Conservation (phyloP, 2,113 vertebrate genomes). For the Prunella himalayana region DNA sequence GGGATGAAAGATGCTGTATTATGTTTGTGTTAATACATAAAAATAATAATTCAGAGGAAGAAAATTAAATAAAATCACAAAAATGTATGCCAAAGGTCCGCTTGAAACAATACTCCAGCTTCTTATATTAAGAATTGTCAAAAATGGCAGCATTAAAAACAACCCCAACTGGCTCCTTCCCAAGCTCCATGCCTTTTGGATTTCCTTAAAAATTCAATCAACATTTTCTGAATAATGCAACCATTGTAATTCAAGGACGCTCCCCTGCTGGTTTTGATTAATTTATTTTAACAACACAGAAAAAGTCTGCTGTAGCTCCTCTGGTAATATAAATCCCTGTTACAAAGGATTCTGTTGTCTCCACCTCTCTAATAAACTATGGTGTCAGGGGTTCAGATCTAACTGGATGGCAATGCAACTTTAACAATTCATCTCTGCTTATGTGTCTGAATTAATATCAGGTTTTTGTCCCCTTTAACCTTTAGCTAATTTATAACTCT, state of each 20-base stretch:
- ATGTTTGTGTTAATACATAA: background rate
- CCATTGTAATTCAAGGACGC: slow-evolving; percentile 31
- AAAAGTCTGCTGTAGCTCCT: slow-evolving; percentile 15
- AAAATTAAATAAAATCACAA: background rate
- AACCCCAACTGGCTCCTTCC: background rate
- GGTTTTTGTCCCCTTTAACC: background rate
- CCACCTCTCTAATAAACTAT: background rate
- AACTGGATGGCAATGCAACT: background rate
- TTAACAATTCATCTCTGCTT: background rate
- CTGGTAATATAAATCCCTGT: background rate
- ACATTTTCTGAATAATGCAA: slow-evolving; percentile 37
- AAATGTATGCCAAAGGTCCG: background rate
- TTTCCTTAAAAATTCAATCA: slow-evolving; percentile 35
- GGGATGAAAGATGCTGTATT: background rate
- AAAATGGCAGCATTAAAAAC: slow-evolving; percentile 15
- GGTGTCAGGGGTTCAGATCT: background rate
- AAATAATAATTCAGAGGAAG: background rate
- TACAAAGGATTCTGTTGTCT: slow-evolving; percentile 45
- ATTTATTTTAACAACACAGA: slow-evolving; percentile 52
- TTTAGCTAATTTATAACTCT: background rate
- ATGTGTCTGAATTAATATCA: background rate
- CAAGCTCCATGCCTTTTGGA: background rate
- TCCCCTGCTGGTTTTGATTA: slow-evolving; percentile 47
- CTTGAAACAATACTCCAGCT: background rate
- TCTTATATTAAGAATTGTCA: background rate